phyloP scores from a whole-genome alignment of 2,797 vertebrate species.

The Rhinophrynus dorsalis region DNA sequence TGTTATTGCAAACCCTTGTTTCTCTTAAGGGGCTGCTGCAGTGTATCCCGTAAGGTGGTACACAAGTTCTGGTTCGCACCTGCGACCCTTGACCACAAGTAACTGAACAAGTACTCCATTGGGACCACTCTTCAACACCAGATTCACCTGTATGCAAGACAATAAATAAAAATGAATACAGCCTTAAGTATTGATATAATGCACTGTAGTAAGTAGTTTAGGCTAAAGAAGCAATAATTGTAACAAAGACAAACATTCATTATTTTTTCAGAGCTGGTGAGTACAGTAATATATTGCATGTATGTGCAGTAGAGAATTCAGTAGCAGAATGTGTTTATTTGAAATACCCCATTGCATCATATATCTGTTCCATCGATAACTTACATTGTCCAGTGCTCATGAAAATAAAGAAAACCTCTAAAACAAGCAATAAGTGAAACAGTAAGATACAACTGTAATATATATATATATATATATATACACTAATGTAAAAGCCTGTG shows the following conservation, averaged over 20 bases:
- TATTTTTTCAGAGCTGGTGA: not conserved
- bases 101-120: slow-evolving; percentile 99
- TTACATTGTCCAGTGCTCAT: too few relatives aligned
- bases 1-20: slow-evolving; percentile 99
- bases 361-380: not conserved
- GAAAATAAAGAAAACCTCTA: too few relatives aligned
- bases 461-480: too few relatives aligned
- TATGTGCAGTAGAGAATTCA: not conserved
- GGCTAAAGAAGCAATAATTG: not conserved
- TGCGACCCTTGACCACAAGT: slow-evolving; percentile 99
- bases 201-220: not conserved
- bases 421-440: too few relatives aligned
- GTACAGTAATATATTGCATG: too few relatives aligned
- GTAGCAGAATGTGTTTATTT: slow-evolving; percentile 3
- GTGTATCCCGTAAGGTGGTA: slow-evolving; percentile 99
- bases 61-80: slow-evolving; percentile 99
- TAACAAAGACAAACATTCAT: slow-evolving; percentile 8
- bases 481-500: too few relatives aligned
- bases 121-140: slow-evolving; percentile 99
- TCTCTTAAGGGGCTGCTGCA: slow-evolving; percentile 99
- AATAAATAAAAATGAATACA: slow-evolving; percentile 75
- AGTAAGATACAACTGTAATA: too few relatives aligned
- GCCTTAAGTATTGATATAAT: slow-evolving; percentile 56
- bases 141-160: slow-evolving; percentile 99
- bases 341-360: not conserved